Conservation (phyloP, 2,113 vertebrate species). For the Macquaria australasica region DNA sequence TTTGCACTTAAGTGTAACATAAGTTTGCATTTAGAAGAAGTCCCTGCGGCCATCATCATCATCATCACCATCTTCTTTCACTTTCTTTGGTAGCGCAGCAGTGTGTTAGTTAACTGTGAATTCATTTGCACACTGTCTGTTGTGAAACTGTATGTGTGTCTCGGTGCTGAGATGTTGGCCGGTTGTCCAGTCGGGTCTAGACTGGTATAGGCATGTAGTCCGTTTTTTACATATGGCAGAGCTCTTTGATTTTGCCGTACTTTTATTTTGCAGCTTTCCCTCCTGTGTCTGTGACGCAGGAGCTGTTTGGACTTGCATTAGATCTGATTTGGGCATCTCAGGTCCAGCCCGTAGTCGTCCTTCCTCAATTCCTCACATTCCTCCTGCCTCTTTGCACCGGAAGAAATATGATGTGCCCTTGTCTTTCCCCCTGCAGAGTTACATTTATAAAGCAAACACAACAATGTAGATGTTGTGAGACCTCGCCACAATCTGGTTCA, state of each 20-base stretch:
- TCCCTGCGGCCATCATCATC: background rate
- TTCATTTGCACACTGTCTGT: background rate
- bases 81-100: background rate
- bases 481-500: background rate
- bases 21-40: conserved; percentile 7
- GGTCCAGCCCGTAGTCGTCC: conserved; percentile 13
- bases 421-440: background rate
- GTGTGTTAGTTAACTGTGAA: background rate
- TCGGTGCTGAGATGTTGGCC: background rate
- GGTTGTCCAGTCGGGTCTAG: background rate
- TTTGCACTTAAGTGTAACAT: background rate
- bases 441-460: background rate
- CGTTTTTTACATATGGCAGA: background rate
- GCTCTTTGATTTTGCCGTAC: background rate
- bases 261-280: background rate
- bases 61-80: conserved; percentile 12
- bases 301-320: conserved; percentile 39
- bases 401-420: background rate
- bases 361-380: conserved; percentile 43
- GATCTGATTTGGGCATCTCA: conserved; percentile 40
- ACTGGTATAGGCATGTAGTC: background rate
- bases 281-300: background rate
- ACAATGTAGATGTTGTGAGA: background rate
- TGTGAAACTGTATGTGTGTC: background rate
- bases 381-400: conserved; percentile 1